Evolutionary conservation across 1,140 invertebrate species (phyloP).

Genomic region (Drosophila takahashii): DNA sequence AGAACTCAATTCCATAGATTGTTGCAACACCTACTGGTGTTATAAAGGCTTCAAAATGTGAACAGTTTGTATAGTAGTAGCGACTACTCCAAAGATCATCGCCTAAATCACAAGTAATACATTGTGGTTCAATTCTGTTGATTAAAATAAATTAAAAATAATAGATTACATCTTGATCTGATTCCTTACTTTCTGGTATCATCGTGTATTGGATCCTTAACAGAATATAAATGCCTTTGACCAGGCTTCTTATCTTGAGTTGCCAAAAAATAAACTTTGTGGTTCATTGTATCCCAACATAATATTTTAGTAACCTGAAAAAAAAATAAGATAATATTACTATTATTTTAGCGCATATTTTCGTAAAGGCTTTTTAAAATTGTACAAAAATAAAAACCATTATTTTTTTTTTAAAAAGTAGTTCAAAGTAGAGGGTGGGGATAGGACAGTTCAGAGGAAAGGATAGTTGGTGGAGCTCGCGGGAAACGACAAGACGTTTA

Average conservation of each 20-base stretch:
- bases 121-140: constrained; percentile 88
- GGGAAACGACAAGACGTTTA: too few species aligned
- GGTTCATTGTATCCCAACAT: constrained; percentile 93
- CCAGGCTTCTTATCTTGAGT: constrained; percentile 92
- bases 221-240: constrained; percentile 93
- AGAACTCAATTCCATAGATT: constrained; percentile 87
- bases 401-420: too few species aligned
- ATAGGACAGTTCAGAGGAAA: too few species aligned
- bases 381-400: too few species aligned
- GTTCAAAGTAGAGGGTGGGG: too few species aligned
- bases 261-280: constrained; percentile 93
- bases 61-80: constrained; percentile 91
- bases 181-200: constrained; percentile 87
- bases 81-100: constrained; percentile 90
- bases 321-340: background rate
- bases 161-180: background rate
- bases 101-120: constrained; percentile 91
- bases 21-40: constrained; percentile 85
- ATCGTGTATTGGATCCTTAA: constrained; percentile 89
- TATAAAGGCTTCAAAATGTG: constrained; percentile 91
- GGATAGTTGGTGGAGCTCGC: too few species aligned
- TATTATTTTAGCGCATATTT: background rate
- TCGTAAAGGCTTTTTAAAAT: too few species aligned
- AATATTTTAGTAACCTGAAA: constrained; percentile 89
- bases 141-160: constrained; percentile 25